These are phyloP conservation scores for Paraescarpia echinospica DNA, from an alignment of 1,140 invertebrate species.

Conservation along the genomic window DNA sequence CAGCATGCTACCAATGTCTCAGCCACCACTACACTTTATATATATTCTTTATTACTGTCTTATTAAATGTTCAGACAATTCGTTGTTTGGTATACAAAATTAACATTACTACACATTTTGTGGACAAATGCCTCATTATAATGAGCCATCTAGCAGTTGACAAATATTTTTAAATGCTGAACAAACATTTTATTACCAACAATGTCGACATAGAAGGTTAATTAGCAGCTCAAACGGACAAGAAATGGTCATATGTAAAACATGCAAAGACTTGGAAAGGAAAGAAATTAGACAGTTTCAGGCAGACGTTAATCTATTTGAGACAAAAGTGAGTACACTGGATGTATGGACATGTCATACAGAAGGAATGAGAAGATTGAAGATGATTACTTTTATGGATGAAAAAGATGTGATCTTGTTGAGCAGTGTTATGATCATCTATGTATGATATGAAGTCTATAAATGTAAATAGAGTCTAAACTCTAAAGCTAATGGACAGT, in stretches of 20 bases:
- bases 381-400: neutral
- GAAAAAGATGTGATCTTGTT: neutral
- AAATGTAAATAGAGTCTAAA: neutral
- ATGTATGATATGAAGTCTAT: neutral
- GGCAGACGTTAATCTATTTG: too few species aligned
- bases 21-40: neutral
- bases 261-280: too few species aligned
- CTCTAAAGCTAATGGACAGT: too few species aligned
- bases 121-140: too few species aligned
- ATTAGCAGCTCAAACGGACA: neutral
- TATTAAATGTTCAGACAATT: too few species aligned
- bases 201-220: neutral
- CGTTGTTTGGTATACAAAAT: too few species aligned
- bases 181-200: neutral
- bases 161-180: neutral
- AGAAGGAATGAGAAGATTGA: neutral
- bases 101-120: too few species aligned
- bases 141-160: neutral
- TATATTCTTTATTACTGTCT: too few species aligned
- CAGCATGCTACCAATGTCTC: neutral
- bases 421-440: neutral
- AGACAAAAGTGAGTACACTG: neutral
- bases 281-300: too few species aligned
- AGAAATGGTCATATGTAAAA: neutral
- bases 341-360: neutral